Evolutionary conservation across 2,888 invertebrate genomes (phyloP).

Genomic region (Nebria brevicollis): DNA sequence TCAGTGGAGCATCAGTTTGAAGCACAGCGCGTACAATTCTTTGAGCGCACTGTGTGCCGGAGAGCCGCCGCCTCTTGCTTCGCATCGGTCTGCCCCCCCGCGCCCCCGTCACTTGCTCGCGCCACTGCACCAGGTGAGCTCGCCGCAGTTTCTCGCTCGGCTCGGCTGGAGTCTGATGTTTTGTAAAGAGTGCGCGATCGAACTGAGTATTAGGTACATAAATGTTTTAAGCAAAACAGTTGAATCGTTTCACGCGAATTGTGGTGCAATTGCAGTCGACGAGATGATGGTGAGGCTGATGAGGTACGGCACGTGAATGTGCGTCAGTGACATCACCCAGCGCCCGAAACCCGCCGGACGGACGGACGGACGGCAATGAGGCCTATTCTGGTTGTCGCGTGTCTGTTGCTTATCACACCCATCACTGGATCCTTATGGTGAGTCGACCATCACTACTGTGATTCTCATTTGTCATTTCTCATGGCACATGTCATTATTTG

Average conservation of each 20-base stretch:
- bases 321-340: conserved; percentile 26
- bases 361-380: conserved; percentile 66
- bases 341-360: conserved; percentile 19
- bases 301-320: conserved; percentile 12
- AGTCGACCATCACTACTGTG: conserved; percentile 63
- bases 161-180: conserved; percentile 17
- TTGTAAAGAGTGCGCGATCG: background rate
- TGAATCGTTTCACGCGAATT: background rate
- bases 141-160: conserved; percentile 44
- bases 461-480: conserved; percentile 19
- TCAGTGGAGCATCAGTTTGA: conserved; percentile 30
- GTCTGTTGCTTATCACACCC: conserved; percentile 87
- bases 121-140: conserved; percentile 52
- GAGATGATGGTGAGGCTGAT: conserved; percentile 8
- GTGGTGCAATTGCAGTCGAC: background rate
- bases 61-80: conserved; percentile 8
- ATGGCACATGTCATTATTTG: background rate
- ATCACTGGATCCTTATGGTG: conserved; percentile 90
- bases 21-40: background rate
- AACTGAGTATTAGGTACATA: background rate
- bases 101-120: conserved; percentile 48
- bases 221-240: background rate
- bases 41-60: background rate
- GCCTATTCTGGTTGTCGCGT: conserved; percentile 83
- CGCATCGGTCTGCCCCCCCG: conserved; percentile 20